Evolutionary conservation across 1,140 invertebrate genomes (phyloP), one percentile per base, ranked within the genome.

Genomic region (Drosophila orosa): DNA sequence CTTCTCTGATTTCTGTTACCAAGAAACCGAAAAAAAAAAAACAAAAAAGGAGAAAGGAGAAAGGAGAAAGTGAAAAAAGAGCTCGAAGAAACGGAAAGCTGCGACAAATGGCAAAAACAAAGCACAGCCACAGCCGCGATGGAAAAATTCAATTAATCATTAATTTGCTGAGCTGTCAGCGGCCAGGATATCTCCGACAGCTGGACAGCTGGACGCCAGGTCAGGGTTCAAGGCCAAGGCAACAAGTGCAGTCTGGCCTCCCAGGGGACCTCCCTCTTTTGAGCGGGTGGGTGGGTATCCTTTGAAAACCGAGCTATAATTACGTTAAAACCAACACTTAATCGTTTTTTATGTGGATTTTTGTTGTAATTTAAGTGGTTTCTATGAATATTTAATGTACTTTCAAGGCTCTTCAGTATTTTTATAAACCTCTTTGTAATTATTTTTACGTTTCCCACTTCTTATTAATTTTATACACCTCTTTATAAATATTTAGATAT

Each of bases 131-230:
- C 24, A 15, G 25, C 22, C 1, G 17, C 24, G 25, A 6, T 29
- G 15, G 7, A 25, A 62, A 75, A 82, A 84, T 79, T 67, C 71
- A 84, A 83, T 83, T 83, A 83, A 84, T 83, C 62, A 83, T 84
- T 84, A 71, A 83, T 84, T 83, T 84, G 52, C 45, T 31, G 42
- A 57, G 71, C 60, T 71, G 80, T 75, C 80, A 71, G 63, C 50
- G 52, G 25, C 39, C 54, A 57, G 71, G 45, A 47, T 27, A 52
- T n/a, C 48, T 25, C 40, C 31, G 44, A 24, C 29, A 58, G 13
- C 22, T 10, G 25, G 69, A 25, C 22, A 52, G 48, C 39, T 12
- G 17, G 17, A 19, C 45, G 17, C 17, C 48, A 10, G 31, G 35
- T 42, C 72, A 37, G 33, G 10, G 68, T 25, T 57, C 67, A 71